Evolutionary conservation across 2,888 invertebrate species (phyloP), one percentile per base, ranked within the genome.

Genomic region (Cheilosia urbana): DNA sequence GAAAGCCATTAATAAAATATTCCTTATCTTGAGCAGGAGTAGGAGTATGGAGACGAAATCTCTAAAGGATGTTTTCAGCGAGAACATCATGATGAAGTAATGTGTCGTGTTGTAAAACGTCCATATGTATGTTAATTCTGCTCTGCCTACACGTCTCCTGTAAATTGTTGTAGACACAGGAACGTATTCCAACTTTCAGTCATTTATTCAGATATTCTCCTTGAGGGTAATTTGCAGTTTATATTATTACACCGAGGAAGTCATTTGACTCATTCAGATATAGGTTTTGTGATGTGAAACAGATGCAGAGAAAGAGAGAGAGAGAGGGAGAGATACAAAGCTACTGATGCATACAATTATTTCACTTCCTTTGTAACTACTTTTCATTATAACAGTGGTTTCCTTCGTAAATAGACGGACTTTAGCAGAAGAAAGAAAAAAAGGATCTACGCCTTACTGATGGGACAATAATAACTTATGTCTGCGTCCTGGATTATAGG

Each of bases 361-460:
- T 63, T 73, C 73, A 63, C 62, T 47, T 73, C 63, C 62, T 63
- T 42, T 45, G 73, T 45, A 63, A 63, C 53, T 37, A 63, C 63
- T 55, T 73, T 71, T 60, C 71, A 49, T 60, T 71, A 71, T 60
- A 40, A 24, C 17, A 37, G 51, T 45, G 53, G 17, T 49, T 19
- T 21, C n/a, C 34, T 21, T 30, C 21, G n/a, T 11, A 17, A 9
- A 24, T 4, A 57, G 34, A 4, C 37, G 13, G 24, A 34, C 34
- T 17, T 47, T 17, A 19, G 19, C 5, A 19, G 19, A 21, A 15
- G 9, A 13, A 37, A 13, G 13, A 37, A 37, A 37, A 37, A 37
- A 37, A 37, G 9, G 11, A 37, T 3, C 13, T 9, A 7, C 2
- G 7, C 30, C 30, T 30, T 37, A 40, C 24, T 24, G 34, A 45